Base-by-base conservation (phyloP, 1,140 invertebrate genomes). In the Bathynomus jamesi region DNA sequence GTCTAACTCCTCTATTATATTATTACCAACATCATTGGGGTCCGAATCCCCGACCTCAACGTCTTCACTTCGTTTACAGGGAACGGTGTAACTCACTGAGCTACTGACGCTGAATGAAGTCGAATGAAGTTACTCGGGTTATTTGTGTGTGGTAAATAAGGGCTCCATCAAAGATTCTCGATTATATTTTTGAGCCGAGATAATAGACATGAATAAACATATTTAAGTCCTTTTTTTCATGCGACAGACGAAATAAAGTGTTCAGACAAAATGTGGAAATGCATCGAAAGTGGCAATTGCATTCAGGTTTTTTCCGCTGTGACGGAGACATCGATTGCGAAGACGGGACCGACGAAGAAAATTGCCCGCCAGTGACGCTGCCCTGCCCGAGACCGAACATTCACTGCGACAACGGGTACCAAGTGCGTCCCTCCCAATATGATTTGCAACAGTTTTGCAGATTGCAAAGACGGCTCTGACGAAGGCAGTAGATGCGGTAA, bases 391-490 rank as follows among this genome's bases (percentile, higher is more conserved):
- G 86, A 79, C 89, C 89, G 0, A 84, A 85, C 78, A 83, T 87
- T 29, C 72, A 83, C 21, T 92, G 90, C 80, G 87, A 89, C 79
- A 88, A 88, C 74, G 81, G n/a, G 81, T 64, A 87, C 86, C 27
- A 83, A 84, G 65, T 93, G 91, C 82, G 85, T 92, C 53, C 81
- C 84, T 27, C 84, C 87, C 3, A 80, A 81, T 32, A 84, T 87
- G 78, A 83, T 91, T 3, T 93, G 91, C 80, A 88, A 92, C 80
- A 84, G 83, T 0, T 80, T 80, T 13, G 79, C 81, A 21, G 88
- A 94, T 81, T 94, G 92, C 81, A 78, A 82, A 13, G 91, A 94
- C 81, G 86, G 87, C 30, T 87, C 87, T 0, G 94, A 96, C 83
- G 94, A 96, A 83, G 89, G 88, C 0, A 80, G 87, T 65, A 82